Conservation (phyloP, 2,113 vertebrate genomes). For the Proterorhinus semilunaris region DNA sequence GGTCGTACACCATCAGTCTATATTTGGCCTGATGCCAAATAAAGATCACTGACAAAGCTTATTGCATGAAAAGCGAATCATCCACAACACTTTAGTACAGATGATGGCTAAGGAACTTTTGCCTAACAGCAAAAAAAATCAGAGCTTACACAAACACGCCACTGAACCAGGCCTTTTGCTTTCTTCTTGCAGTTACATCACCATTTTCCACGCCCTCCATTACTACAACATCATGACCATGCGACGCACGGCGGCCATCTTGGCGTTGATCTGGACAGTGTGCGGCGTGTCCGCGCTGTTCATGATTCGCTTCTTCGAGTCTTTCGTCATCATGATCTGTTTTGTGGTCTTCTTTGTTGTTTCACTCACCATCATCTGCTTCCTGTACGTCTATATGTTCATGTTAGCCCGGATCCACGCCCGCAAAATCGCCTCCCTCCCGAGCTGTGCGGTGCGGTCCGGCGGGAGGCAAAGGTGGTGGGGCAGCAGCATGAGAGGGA, state of each 20-base stretch:
- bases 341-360: slow-evolving; percentile 84
- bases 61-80: too few species aligned
- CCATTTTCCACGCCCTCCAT: slow-evolving; percentile 92
- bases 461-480: slow-evolving; percentile 42
- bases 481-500: slow-evolving; percentile 49
- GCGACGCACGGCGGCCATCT: slow-evolving; percentile 70
- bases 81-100: too few species aligned
- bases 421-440: slow-evolving; percentile 79
- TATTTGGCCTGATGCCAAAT: too few species aligned
- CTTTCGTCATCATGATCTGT: slow-evolving; percentile 80
- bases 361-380: slow-evolving; percentile 84
- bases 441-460: slow-evolving; percentile 44
- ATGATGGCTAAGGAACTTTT: too few species aligned
- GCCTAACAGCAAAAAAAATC: too few species aligned
- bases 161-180: neutral
- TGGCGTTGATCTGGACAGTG: slow-evolving; percentile 81
- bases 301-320: slow-evolving; percentile 83
- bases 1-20: too few species aligned
- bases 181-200: slow-evolving; percentile 73
- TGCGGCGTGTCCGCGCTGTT: slow-evolving; percentile 80
- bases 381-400: slow-evolving; percentile 93
- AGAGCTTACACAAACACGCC: neutral
- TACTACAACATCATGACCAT: slow-evolving; percentile 95
- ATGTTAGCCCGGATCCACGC: slow-evolving; percentile 87
- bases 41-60: too few species aligned